phyloP scores from a whole-genome alignment of 2,888 invertebrate species.

The Chaitophorus viminalis region DNA sequence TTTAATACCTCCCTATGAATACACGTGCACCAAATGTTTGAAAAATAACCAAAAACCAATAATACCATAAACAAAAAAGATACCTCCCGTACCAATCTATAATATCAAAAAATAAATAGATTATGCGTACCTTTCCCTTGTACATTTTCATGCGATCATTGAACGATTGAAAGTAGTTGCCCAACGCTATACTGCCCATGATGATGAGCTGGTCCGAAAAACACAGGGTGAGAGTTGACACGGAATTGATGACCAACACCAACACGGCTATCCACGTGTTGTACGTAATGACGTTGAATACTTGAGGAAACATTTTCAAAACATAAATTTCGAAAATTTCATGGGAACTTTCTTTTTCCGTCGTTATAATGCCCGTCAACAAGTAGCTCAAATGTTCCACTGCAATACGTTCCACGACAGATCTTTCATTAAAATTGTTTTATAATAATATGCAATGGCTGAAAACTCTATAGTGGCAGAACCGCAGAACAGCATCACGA shows the following conservation, averaged over 20 bases:
- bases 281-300: constrained; percentile 57
- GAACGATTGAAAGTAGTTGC: constrained; percentile 62
- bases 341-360: constrained; percentile 26
- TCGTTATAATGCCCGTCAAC: constrained; percentile 54
- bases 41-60: too few species aligned
- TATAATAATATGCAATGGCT: too few species aligned
- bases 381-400: constrained; percentile 62
- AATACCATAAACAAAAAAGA: too few species aligned
- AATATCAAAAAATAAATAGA: too few species aligned
- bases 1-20: too few species aligned
- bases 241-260: constrained; percentile 61
- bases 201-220: constrained; percentile 63
- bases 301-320: constrained; percentile 62
- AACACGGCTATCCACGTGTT: constrained; percentile 60
- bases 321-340: constrained; percentile 61
- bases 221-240: constrained; percentile 61
- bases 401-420: constrained; percentile 4
- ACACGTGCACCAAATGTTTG: too few species aligned
- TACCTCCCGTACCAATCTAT: too few species aligned
- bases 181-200: constrained; percentile 63
- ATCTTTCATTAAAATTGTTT: too few species aligned
- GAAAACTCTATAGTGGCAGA: too few species aligned
- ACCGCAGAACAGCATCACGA: too few species aligned
- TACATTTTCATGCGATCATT: constrained; percentile 46
- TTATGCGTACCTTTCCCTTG: constrained; percentile 45